Conservation (phyloP, 2,113 vertebrate species). For the Laticauda laticaudata region DNA sequence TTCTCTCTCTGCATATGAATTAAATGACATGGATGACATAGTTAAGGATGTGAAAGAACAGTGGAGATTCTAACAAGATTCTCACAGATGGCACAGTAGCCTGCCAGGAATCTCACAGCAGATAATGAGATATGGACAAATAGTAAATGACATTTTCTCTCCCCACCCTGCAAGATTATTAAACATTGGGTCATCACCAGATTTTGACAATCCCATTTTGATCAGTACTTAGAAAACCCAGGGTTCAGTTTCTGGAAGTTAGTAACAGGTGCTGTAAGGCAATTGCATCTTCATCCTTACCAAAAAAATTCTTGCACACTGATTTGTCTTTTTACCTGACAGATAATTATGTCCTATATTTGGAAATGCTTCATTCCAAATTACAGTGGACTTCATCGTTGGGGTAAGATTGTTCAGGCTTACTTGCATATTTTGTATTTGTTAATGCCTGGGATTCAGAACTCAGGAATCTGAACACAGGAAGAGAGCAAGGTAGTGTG, state of each 20-base stretch:
- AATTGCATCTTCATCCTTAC: constrained; percentile 45
- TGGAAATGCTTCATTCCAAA: constrained; percentile 32
- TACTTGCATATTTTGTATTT: constrained; percentile 36
- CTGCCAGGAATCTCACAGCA: not conserved
- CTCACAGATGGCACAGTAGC: constrained; percentile 10
- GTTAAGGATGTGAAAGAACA: not conserved
- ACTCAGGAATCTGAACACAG: not conserved
- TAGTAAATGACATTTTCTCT: not conserved
- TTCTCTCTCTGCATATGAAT: not conserved
- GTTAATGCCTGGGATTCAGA: constrained; percentile 16
- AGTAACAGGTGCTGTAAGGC: constrained; percentile 57
- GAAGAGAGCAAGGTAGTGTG: too few relatives aligned
- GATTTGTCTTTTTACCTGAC: constrained; percentile 37
- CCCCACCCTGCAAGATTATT: not conserved
- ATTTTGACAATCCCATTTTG: constrained; percentile 33
- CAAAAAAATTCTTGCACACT: constrained; percentile 48
- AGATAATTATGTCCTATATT: not conserved
- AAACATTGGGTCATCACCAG: constrained; percentile 36
- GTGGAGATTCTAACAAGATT: not conserved
- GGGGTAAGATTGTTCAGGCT: constrained; percentile 37
- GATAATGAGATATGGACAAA: constrained; percentile 16
- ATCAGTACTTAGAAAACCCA: constrained; percentile 25
- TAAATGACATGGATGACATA: constrained; percentile 13
- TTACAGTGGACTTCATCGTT: constrained; percentile 24
- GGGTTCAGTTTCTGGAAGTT: constrained; percentile 16